A percentile compares a stretch with the other conserved stretches of the same genome.
phyloP scores from a whole-genome alignment of 2,113 vertebrate genomes.

The Cephalopholis sonnerati region DNA sequence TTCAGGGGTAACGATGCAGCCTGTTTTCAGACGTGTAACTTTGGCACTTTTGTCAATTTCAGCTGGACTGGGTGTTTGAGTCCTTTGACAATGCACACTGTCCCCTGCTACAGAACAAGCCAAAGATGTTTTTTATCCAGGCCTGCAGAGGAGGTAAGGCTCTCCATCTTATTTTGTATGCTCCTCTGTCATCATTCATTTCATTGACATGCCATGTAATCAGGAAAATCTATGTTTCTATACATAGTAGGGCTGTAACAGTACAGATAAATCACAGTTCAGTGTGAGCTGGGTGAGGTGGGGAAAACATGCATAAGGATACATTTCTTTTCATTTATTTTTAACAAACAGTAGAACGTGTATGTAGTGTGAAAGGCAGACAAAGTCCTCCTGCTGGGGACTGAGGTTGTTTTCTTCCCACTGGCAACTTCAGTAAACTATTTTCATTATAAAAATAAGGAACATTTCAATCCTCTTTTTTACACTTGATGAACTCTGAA shows the following conservation, averaged over 20 bases:
- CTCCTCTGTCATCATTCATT: neutral
- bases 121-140: conserved; percentile 99
- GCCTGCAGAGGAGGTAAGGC: conserved; percentile 96
- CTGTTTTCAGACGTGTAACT: neutral
- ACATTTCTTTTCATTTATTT: too few relatives aligned
- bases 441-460: too few relatives aligned
- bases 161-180: neutral
- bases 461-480: too few relatives aligned
- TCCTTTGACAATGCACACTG: conserved; percentile 94
- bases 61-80: conserved; percentile 94
- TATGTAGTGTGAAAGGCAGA: too few relatives aligned
- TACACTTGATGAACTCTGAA: too few relatives aligned
- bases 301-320: too few relatives aligned
- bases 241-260: neutral
- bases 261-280: too few relatives aligned
- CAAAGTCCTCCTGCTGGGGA: too few relatives aligned
- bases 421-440: too few relatives aligned
- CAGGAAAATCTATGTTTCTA: neutral
- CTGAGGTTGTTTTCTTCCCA: too few relatives aligned
- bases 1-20: neutral
- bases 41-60: conserved; percentile 45
- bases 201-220: neutral
- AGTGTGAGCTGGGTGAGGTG: too few relatives aligned
- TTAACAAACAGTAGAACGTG: too few relatives aligned
- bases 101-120: conserved; percentile 96